Base-by-base conservation (phyloP, 1,140 invertebrate genomes). In the Diachasma alloeum region DNA sequence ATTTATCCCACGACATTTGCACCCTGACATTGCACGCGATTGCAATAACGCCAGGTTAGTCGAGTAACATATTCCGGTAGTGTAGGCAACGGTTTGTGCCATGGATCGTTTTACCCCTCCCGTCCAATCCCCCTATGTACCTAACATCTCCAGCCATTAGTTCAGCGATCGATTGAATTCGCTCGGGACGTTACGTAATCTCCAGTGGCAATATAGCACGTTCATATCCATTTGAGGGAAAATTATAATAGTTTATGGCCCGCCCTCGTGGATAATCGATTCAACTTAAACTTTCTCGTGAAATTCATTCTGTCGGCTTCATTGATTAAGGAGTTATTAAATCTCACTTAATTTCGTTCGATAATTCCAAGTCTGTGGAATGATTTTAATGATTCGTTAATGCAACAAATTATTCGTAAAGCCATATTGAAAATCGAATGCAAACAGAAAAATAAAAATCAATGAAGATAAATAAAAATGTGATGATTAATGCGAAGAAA, bases 151-250 rank as follows among this genome's bases (percentile, higher is more conserved):
- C 11, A 19, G 56, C 59, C 59, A 74, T 74, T 74, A 74, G 48
- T 67, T 68, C 17, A 67, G 19, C 72, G 72, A 74, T 74, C 59
- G 56, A 36, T 63, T 67, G 10, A 74, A 74, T 39, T 74, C 72
- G 22, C 72, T 39, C 22, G n/a, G 48, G 15, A 74, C 42, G 56
- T 74, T 74, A 74, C 22, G 59, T 74, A 74, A 74, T 74, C 48
- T 67, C 48, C 24, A 67, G 72, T 13, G 59, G 44, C 46, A 59
- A 74, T 74, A 74, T 74, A 39, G 22, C 48, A 67, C 59, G n/a
- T 26, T 63, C 59, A 63, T 63, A 63, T 15, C 24, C 59, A 63
- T 63, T 63, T 63, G 19, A 26, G 22, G 19, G 4, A 63, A n/a
- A 53, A 53, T 53, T 72, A 72, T 72, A 63, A 63, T 63, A 63